A percentile compares a stretch with the other conserved stretches of the same genome.
phyloP scores from a whole-genome alignment of 2,113 vertebrate genomes.

The Mixornis gularis region DNA sequence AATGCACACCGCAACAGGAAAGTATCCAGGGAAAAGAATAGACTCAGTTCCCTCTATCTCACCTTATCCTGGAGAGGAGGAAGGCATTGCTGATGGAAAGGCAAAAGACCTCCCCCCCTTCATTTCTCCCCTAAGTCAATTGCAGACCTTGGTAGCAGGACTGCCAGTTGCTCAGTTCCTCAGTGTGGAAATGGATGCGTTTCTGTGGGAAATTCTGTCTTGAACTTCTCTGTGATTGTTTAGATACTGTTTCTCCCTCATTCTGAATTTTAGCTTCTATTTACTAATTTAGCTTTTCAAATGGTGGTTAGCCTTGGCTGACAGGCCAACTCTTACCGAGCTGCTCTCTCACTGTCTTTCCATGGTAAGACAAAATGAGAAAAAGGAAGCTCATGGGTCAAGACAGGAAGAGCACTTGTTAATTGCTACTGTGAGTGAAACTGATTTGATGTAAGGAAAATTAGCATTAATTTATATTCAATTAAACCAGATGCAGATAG shows the following conservation, averaged over 20 bases:
- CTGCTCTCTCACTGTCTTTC: not conserved
- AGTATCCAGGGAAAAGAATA: not conserved
- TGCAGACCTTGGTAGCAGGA: not conserved
- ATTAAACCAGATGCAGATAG: not conserved
- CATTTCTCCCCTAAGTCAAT: not conserved
- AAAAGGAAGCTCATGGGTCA: not conserved
- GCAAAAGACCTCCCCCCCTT: rapidly evolving
- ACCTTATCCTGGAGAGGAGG: not conserved
- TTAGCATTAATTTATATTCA: not conserved
- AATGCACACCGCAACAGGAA: no score
- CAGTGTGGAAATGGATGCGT: not conserved
- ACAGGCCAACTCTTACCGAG: not conserved
- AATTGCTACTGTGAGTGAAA: not conserved
- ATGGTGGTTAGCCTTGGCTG: not conserved
- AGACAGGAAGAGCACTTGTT: not conserved
- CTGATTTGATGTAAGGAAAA: not conserved
- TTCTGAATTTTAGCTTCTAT: not conserved
- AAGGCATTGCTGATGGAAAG: not conserved
- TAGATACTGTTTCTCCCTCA: not conserved
- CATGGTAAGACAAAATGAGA: not conserved
- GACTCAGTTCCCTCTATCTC: not conserved
- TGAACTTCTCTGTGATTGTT: not conserved
- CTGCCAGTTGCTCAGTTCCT: not conserved
- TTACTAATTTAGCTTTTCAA: not conserved
- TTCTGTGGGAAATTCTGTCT: not conserved